A percentile compares a stretch with the other conserved stretches of the same genome.
phyloP scores from a whole-genome alignment of 2,888 invertebrate species.

The Nemurella pictetii region DNA sequence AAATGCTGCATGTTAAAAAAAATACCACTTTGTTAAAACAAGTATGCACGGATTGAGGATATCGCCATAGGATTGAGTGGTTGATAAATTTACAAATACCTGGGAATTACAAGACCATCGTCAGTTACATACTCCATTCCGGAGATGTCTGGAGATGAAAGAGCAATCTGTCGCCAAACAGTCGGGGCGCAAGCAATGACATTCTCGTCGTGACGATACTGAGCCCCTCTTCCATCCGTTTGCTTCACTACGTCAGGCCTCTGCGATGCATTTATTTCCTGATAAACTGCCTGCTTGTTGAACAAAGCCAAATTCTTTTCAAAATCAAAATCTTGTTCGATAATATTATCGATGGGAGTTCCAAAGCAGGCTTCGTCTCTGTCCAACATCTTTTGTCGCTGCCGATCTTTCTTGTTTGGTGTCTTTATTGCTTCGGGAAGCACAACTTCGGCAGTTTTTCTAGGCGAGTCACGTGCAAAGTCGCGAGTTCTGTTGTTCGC shows the following conservation, averaged over 20 bases:
- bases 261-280: slow-evolving; percentile 67
- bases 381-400: slow-evolving; percentile 52
- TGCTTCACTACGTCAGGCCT: slow-evolving; percentile 65
- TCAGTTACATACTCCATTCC: slow-evolving; percentile 73
- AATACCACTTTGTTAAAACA: not conserved
- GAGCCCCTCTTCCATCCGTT: slow-evolving; percentile 54
- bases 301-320: slow-evolving; percentile 91
- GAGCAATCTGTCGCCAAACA: slow-evolving; percentile 68
- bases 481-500: slow-evolving; percentile 42
- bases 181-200: slow-evolving; percentile 69
- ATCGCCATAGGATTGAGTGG: too few relatives aligned
- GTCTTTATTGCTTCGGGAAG: slow-evolving; percentile 43
- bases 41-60: too few relatives aligned
- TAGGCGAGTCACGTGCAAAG: slow-evolving; percentile 40
- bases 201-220: slow-evolving; percentile 85
- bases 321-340: slow-evolving; percentile 87
- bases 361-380: slow-evolving; percentile 79
- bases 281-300: slow-evolving; percentile 81
- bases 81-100: slow-evolving; percentile 5
- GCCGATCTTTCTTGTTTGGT: slow-evolving; percentile 58
- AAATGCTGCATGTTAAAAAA: slow-evolving; percentile 55
- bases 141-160: slow-evolving; percentile 61
- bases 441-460: slow-evolving; percentile 44
- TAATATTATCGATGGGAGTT: slow-evolving; percentile 65
- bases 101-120: slow-evolving; percentile 79